Percentiles rank a stretch among this genome's conserved stretches.
These are phyloP conservation scores for Sitobion miscanthi DNA, from an alignment of 1,140 invertebrate species.

Conservation along the genomic window DNA sequence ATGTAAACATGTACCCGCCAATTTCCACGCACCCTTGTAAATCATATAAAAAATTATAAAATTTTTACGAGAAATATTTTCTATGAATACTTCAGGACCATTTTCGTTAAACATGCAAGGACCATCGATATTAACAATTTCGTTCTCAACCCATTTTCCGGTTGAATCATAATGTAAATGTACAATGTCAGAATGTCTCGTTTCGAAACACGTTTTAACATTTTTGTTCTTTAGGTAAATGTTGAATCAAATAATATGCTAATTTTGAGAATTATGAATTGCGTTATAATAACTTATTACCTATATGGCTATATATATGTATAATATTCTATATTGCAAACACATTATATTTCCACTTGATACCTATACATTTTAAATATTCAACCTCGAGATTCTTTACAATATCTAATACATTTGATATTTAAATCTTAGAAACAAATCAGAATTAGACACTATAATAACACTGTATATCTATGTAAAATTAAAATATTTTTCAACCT, in stretches of 20 bases:
- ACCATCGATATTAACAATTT: background rate
- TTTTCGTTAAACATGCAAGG: background rate
- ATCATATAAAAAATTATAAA: background rate
- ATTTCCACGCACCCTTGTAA: background rate
- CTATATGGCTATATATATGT: background rate
- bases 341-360: background rate
- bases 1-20: background rate
- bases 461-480: background rate
- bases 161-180: background rate
- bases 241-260: background rate
- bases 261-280: background rate
- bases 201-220: background rate
- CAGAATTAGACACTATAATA: background rate
- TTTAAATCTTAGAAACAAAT: background rate
- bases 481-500: slow-evolving; percentile 18
- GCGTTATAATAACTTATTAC: background rate
- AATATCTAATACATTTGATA: background rate
- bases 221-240: background rate
- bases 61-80: background rate
- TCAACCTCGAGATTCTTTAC: background rate
- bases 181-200: background rate
- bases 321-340: background rate
- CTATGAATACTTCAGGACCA: background rate
- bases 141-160: background rate
- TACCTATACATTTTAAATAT: background rate